Conservation (phyloP, 2,797 vertebrate species). For the Myripristis murdjan region DNA sequence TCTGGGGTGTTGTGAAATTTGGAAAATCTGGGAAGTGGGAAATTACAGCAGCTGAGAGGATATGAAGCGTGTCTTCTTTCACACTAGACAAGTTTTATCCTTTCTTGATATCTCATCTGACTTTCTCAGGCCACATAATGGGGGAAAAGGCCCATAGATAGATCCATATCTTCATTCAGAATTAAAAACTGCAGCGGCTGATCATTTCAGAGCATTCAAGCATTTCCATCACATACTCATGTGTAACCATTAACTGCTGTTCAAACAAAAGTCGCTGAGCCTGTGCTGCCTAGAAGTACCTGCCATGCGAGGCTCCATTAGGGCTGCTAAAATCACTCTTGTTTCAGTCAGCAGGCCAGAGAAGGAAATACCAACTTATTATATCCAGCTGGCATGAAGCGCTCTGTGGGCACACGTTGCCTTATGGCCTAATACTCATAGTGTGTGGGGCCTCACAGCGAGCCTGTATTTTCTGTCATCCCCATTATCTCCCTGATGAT, state of each 20-base stretch:
- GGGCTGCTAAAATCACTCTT: conserved; percentile 3
- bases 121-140: conserved; percentile 26
- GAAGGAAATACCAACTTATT: conserved; percentile 25
- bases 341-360: conserved; percentile 17
- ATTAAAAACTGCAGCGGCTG: conserved; percentile 21
- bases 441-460: conserved; percentile 84
- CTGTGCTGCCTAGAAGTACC: conserved; percentile 4
- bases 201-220: conserved; percentile 34
- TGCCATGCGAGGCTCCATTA: conserved; percentile 12
- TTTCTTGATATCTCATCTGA: conserved; percentile 26
- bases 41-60: conserved; percentile 55
- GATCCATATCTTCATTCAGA: conserved; percentile 31
- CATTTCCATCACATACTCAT: conserved; percentile 12
- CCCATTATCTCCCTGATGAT: conserved; percentile 89
- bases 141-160: conserved; percentile 19
- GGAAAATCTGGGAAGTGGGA: conserved; percentile 36
- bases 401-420: neutral
- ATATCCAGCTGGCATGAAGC: conserved; percentile 30
- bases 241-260: conserved; percentile 57
- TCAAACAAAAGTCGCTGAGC: conserved; percentile 41
- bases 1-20: conserved; percentile 36
- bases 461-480: conserved; percentile 86
- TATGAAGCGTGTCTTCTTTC: conserved; percentile 59
- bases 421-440: too few species aligned
- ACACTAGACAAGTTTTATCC: conserved; percentile 36